phyloP scores from a whole-genome alignment of 92 coral and sea anemone species.

The Desmophyllum pertusum region DNA sequence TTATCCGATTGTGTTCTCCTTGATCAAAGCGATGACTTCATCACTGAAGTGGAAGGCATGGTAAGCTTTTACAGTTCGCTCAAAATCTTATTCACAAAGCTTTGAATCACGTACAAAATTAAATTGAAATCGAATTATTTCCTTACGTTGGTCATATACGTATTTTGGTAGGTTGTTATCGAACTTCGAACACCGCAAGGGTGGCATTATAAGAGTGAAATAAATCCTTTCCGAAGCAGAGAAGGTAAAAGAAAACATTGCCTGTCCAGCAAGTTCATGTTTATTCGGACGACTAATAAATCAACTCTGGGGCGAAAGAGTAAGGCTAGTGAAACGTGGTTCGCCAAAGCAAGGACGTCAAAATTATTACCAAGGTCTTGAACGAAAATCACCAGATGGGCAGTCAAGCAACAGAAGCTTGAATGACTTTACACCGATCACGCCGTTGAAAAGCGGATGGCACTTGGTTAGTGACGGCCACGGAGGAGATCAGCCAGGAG shows the following conservation, averaged over 20 bases:
- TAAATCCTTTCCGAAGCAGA: background rate
- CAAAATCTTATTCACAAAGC: background rate
- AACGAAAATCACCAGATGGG: constrained; percentile 13
- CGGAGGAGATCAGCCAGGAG: constrained; percentile 19
- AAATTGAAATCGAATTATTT: too few species aligned
- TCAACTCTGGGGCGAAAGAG: constrained; percentile 14
- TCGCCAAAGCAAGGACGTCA: background rate
- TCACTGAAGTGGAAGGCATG: background rate
- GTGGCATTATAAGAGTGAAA: background rate
- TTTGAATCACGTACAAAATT: background rate
- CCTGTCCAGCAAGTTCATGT: background rate
- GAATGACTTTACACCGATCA: constrained; percentile 2
- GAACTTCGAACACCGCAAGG: constrained; percentile 35
- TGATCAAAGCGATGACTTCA: constrained; percentile 6
- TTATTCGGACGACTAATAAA: constrained; percentile 13
- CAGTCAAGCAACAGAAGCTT: constrained; percentile 1
- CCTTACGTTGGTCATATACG: background rate
- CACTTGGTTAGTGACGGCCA: constrained; percentile 23
- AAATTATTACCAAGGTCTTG: background rate
- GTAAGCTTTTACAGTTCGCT: background rate
- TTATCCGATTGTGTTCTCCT: too few species aligned
- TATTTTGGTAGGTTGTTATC: constrained; percentile 18
- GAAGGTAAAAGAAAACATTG: constrained; percentile 9
- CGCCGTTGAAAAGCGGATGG: constrained; percentile 26
- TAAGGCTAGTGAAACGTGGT: background rate